phyloP scores from a whole-genome alignment of 2,888 invertebrate genomes.

The Tetragonula carbonaria region DNA sequence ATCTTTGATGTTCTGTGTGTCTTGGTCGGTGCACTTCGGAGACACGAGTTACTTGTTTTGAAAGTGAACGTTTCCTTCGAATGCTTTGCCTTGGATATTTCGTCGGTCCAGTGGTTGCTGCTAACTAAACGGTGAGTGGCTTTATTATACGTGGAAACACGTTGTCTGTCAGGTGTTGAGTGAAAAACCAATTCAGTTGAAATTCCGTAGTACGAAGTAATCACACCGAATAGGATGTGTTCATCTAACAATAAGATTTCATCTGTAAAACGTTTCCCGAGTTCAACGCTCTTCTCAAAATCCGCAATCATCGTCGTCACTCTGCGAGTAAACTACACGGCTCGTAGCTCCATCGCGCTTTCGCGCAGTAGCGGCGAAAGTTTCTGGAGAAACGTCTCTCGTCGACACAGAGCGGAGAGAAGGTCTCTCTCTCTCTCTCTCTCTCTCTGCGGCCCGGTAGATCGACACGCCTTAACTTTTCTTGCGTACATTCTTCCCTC shows the following conservation, averaged over 20 bases:
- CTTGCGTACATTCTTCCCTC: slow-evolving; percentile 65
- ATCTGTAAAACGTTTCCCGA: slow-evolving; percentile 3
- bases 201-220: background rate
- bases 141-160: slow-evolving; percentile 3
- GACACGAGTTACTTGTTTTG: slow-evolving; percentile 49
- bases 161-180: background rate
- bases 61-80: slow-evolving; percentile 67
- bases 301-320: background rate
- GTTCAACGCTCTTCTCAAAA: too few species aligned
- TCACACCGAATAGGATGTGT: background rate
- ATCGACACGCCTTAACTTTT: slow-evolving; percentile 63
- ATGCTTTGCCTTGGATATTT: slow-evolving; percentile 63
- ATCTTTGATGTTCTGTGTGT: slow-evolving; percentile 37
- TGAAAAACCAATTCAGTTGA: background rate
- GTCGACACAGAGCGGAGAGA: slow-evolving; percentile 21
- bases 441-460: slow-evolving; percentile 39
- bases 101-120: slow-evolving; percentile 38
- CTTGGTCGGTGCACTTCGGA: slow-evolving; percentile 13
- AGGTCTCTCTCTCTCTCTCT: slow-evolving; percentile 1
- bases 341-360: slow-evolving; percentile 12
- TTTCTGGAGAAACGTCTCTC: slow-evolving; percentile 56
- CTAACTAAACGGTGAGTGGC: slow-evolving; percentile 62
- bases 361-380: slow-evolving; percentile 55
- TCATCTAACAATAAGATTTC: background rate
- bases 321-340: background rate